These are phyloP conservation scores for Penaeus vannamei DNA, from an alignment of 1,140 invertebrate genomes.

Conservation along the genomic window DNA sequence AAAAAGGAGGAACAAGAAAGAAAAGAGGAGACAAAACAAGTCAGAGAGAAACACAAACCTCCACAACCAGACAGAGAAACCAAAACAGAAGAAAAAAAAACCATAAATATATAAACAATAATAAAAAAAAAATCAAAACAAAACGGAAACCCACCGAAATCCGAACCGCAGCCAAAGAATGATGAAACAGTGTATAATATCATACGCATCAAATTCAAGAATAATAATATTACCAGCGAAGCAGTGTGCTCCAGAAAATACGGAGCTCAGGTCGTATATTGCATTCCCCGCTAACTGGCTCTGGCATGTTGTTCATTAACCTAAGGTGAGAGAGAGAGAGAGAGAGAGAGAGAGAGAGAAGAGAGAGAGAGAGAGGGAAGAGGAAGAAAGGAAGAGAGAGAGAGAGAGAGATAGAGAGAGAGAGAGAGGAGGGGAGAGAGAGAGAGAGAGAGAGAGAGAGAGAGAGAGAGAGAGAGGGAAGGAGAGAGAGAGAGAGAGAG, in stretches of 20 bases:
- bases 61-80: too few species aligned
- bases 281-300: constrained; percentile 13
- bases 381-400: not conserved
- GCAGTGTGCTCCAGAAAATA: not conserved
- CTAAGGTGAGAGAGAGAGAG: not conserved
- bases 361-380: not conserved
- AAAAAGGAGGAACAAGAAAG: too few species aligned
- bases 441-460: constrained; percentile 1
- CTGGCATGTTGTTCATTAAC: constrained; percentile 19
- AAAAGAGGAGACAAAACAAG: too few species aligned
- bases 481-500: not conserved
- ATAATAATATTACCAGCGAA: constrained; percentile 6
- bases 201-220: not conserved
- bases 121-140: too few species aligned
- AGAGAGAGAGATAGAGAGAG: not conserved
- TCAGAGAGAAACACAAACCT: too few species aligned
- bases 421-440: not conserved
- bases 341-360: not conserved
- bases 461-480: not conserved
- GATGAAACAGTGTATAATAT: too few species aligned
- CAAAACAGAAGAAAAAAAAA: too few species aligned
- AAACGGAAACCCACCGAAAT: too few species aligned
- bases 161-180: too few species aligned
- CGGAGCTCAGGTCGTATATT: constrained; percentile 4
- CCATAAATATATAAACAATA: too few species aligned